A percentile compares a stretch with the other conserved stretches of the same genome.
Evolutionary conservation across 2,888 invertebrate genomes (phyloP).

Genomic region (Seladonia tumulorum): DNA sequence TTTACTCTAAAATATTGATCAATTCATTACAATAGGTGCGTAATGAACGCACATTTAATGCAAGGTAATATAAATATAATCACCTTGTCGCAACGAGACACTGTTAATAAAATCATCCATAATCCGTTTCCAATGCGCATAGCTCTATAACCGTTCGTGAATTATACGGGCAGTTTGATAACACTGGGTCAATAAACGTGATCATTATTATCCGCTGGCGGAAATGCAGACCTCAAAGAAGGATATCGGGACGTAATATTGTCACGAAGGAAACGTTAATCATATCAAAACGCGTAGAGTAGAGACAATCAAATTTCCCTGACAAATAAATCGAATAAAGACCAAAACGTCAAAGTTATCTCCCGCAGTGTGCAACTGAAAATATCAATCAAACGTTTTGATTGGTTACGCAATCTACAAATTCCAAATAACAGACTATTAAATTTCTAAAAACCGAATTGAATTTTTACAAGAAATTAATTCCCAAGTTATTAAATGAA

Average conservation of each 20-base stretch:
- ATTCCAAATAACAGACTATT: neutral
- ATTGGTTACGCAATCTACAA: neutral
- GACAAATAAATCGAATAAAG: neutral
- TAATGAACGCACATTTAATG: neutral
- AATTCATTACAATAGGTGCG: neutral
- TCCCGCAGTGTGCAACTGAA: neutral
- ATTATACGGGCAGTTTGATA: slow-evolving; percentile 10
- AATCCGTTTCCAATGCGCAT: slow-evolving; percentile 9
- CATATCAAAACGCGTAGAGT: neutral
- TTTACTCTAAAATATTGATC: neutral
- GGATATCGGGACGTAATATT: neutral
- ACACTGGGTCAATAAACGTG: neutral
- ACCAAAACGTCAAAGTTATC: neutral
- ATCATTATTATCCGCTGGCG: neutral
- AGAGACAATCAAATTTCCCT: neutral
- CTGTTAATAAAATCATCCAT: neutral
- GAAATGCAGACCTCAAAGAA: neutral
- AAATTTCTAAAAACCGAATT: neutral
- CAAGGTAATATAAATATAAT: neutral
- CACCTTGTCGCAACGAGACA: neutral
- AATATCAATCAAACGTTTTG: neutral
- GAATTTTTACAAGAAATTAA: neutral
- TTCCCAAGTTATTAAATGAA: neutral
- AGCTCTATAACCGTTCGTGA: neutral
- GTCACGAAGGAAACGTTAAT: neutral